These are phyloP conservation scores for Cynodonichthys magdalenae DNA, from an alignment of 2,797 vertebrate species.

Conservation along the genomic window DNA sequence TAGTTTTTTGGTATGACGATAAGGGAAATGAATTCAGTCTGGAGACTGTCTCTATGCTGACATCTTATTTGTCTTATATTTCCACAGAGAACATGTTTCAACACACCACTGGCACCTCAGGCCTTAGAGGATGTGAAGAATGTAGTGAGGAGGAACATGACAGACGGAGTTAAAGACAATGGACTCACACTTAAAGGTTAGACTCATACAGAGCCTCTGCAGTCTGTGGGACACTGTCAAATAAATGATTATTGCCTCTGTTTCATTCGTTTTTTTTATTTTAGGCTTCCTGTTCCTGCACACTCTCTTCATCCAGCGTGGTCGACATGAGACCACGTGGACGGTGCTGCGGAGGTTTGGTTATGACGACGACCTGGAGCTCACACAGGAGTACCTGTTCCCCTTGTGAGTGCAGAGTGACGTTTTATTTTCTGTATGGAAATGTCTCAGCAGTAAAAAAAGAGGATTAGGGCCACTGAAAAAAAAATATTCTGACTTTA, in stretches of 20 bases:
- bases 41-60: background rate
- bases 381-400: conserved; percentile 96
- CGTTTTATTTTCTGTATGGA: too few species aligned
- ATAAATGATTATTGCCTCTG: background rate
- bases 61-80: background rate
- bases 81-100: conserved; percentile 94
- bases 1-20: background rate
- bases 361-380: conserved; percentile 95
- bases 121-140: conserved; percentile 98
- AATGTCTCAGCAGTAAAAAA: too few species aligned
- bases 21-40: background rate
- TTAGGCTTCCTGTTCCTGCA: conserved; percentile 97
- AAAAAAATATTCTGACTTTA: too few species aligned
- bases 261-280: background rate
- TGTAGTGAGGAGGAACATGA: conserved; percentile 94
- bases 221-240: background rate
- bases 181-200: conserved; percentile 95
- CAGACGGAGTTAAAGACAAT: conserved; percentile 92
- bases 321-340: conserved; percentile 98
- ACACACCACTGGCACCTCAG: conserved; percentile 94
- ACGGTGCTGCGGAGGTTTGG: conserved; percentile 95
- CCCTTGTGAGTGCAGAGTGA: conserved; percentile 84
- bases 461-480: too few species aligned
- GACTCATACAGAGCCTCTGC: background rate
- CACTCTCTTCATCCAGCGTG: conserved; percentile 97